Evolutionary conservation across 2,888 invertebrate species (phyloP).

Genomic region (Drosophila borealis): DNA sequence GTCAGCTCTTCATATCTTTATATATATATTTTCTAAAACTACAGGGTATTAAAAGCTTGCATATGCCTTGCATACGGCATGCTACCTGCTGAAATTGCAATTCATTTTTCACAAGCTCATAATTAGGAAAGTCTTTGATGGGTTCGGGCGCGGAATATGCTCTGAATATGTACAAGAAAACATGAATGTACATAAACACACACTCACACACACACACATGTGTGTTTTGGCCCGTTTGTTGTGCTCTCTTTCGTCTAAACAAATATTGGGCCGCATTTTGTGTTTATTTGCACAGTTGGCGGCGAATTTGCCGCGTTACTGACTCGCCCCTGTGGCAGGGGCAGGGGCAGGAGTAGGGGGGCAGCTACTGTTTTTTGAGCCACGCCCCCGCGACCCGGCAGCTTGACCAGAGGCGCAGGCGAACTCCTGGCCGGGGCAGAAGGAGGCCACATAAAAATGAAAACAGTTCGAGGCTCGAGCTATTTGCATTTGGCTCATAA

Average conservation of each 20-base stretch:
- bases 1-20: not conserved
- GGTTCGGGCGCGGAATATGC: not conserved
- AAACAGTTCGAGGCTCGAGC: conserved; percentile 48
- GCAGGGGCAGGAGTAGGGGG: not conserved
- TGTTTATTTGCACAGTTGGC: conserved; percentile 74
- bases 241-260: conserved; percentile 57
- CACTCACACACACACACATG: conserved; percentile 2
- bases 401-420: conserved; percentile 41
- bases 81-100: not conserved
- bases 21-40: not conserved
- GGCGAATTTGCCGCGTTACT: conserved; percentile 57
- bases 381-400: not conserved
- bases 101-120: not conserved
- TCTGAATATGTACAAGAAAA: not conserved
- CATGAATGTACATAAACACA: conserved; percentile 4
- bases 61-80: too few relatives aligned
- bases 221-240: conserved; percentile 41
- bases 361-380: conserved; percentile 36
- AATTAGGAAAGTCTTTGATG: conserved; percentile 10
- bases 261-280: conserved; percentile 59
- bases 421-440: conserved; percentile 4
- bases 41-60: not conserved
- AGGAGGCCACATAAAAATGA: conserved; percentile 61
- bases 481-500: conserved; percentile 80
- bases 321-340: not conserved